Conservation (phyloP, 2,888 invertebrate species). For the Sericinus montela region DNA sequence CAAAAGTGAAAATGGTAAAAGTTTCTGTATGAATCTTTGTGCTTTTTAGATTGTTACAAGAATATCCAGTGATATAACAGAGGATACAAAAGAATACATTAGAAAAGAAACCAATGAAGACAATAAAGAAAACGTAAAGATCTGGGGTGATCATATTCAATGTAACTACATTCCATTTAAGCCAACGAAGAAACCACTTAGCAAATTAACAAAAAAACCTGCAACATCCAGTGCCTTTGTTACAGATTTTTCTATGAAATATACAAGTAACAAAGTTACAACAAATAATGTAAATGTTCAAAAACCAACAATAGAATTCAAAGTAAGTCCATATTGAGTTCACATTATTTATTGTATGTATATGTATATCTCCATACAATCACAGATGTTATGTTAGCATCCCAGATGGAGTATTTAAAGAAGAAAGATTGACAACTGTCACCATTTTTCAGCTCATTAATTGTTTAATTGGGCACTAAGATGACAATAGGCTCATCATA, state of each 20-base stretch:
- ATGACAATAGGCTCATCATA: no score
- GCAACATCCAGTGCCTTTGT: conserved; percentile 58
- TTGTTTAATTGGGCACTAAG: no score
- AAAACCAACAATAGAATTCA: conserved; percentile 36
- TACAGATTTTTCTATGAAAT: conserved; percentile 74
- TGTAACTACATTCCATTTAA: conserved; percentile 63
- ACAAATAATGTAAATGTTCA: conserved; percentile 29
- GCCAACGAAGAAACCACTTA: conserved; percentile 52
- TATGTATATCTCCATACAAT: no score
- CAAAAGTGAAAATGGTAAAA: no score
- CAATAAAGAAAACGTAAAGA: conserved; percentile 50
- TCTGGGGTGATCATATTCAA: conserved; percentile 70
- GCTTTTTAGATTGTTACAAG: conserved; percentile 59
- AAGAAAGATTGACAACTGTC: no score
- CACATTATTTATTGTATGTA: no score
- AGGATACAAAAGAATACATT: conserved; percentile 67
- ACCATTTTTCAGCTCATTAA: no score
- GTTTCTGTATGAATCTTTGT: no score
- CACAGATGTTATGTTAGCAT: no score
- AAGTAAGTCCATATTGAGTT: conserved; percentile 35
- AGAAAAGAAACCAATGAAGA: conserved; percentile 47
- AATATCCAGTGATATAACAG: conserved; percentile 64
- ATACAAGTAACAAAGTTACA: conserved; percentile 30
- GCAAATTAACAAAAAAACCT: conserved; percentile 55
- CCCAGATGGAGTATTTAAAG: no score